Conservation (phyloP, 2,113 vertebrate genomes). For the Megaceryle torquata region DNA sequence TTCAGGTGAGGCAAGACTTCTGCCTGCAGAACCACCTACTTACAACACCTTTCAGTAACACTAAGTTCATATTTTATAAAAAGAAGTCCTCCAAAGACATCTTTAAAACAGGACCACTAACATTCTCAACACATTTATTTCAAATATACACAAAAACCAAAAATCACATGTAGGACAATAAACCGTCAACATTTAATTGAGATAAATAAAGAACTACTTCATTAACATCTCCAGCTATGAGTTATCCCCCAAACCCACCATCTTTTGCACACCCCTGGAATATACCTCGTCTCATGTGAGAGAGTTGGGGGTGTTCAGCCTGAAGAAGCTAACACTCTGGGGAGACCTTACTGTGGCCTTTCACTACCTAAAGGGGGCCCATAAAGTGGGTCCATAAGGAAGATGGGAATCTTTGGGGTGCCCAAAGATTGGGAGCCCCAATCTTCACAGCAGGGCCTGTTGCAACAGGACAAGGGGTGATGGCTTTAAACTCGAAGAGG, state of each 20-base stretch:
- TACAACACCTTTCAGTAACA: neutral
- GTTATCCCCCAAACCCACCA: neutral
- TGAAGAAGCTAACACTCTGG: neutral
- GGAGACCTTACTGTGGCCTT: neutral
- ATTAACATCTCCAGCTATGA: neutral
- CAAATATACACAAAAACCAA: neutral
- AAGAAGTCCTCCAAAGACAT: neutral
- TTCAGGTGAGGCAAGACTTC: neutral
- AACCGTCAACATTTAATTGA: neutral
- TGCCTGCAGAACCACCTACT: neutral
- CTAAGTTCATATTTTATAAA: neutral
- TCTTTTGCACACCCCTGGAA: neutral
- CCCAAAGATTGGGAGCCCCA: too few species aligned
- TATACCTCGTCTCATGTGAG: neutral
- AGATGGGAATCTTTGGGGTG: too few species aligned
- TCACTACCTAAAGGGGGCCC: too few species aligned
- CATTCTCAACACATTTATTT: neutral
- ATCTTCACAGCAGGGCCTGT: neutral
- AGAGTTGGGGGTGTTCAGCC: neutral
- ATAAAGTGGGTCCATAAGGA: too few species aligned
- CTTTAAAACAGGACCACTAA: neutral
- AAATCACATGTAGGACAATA: neutral
- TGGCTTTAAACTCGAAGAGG: neutral
- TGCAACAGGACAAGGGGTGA: neutral
- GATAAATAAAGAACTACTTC: neutral